Evolutionary conservation across 2,888 invertebrate genomes (phyloP).

Genomic region (Polydrusus pterygomalis): DNA sequence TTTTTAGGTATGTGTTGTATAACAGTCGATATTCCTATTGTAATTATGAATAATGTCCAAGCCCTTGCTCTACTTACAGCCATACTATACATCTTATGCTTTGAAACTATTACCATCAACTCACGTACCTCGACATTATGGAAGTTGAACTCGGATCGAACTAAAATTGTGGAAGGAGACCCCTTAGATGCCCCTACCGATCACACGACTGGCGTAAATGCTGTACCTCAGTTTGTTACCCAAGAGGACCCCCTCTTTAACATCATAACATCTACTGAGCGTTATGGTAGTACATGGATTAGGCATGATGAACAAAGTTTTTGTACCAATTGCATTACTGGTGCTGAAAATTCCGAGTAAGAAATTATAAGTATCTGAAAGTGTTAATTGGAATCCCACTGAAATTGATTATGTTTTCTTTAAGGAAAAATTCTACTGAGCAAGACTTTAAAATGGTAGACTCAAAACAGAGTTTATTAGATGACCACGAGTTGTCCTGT

Average conservation of each 20-base stretch:
- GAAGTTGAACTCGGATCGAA: slow-evolving; percentile 86
- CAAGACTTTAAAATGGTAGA: slow-evolving; percentile 17
- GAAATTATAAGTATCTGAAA: neutral
- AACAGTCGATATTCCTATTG: too few species aligned
- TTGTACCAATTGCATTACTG: slow-evolving; percentile 76
- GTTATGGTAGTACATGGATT: slow-evolving; percentile 80
- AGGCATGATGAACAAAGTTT: slow-evolving; percentile 78
- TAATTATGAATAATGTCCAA: neutral
- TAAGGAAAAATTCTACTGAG: slow-evolving; percentile 23
- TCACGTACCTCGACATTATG: slow-evolving; percentile 89
- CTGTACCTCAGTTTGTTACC: slow-evolving; percentile 25
- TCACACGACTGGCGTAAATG: slow-evolving; percentile 64
- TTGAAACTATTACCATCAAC: slow-evolving; percentile 83
- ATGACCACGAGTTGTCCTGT: slow-evolving; percentile 82
- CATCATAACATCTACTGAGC: slow-evolving; percentile 83
- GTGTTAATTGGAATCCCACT: too few species aligned
- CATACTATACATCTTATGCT: slow-evolving; percentile 79
- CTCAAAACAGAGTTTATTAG: slow-evolving; percentile 9
- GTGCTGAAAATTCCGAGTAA: slow-evolving; percentile 21
- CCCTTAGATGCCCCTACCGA: slow-evolving; percentile 79
- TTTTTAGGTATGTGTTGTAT: slow-evolving; percentile 28
- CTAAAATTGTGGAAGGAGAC: slow-evolving; percentile 82
- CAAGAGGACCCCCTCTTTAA: slow-evolving; percentile 78
- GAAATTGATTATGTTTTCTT: neutral
- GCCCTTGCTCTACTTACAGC: slow-evolving; percentile 48